Evolutionary conservation across 2,888 invertebrate species (phyloP).

Genomic region (Heliothis peltigera): DNA sequence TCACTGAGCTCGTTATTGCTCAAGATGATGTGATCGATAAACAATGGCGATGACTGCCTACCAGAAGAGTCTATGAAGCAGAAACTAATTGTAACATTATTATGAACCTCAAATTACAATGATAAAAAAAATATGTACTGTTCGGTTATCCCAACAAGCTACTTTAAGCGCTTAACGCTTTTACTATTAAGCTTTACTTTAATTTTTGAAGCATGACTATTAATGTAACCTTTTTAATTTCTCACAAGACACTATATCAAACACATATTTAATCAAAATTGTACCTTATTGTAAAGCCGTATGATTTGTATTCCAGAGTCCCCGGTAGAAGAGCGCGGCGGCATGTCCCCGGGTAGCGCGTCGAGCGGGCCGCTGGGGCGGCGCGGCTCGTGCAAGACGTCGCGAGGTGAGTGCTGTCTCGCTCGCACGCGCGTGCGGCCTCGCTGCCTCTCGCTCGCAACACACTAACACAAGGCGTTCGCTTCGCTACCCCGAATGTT

Average conservation of each 20-base stretch:
- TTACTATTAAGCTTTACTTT: conserved; percentile 23
- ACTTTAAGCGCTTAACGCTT: conserved; percentile 50
- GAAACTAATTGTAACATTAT: too few species aligned
- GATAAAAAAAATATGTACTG: too few species aligned
- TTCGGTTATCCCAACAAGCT: conserved; percentile 30
- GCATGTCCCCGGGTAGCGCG: conserved; percentile 92
- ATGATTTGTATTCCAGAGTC: conserved; percentile 87
- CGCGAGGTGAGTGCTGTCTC: conserved; percentile 92
- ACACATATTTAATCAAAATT: conserved; percentile 10
- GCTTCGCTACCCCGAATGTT: conserved; percentile 65
- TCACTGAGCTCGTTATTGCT: too few species aligned
- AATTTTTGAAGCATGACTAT: conserved; percentile 46
- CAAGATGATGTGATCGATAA: too few species aligned
- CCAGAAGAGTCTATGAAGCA: too few species aligned
- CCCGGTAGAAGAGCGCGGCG: conserved; percentile 93
- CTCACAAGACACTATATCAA: conserved; percentile 17
- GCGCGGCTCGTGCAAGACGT: conserved; percentile 96
- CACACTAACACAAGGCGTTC: conserved; percentile 66
- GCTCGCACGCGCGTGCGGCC: conserved; percentile 46
- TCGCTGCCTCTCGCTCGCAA: conserved; percentile 58
- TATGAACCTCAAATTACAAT: too few species aligned
- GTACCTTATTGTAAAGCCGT: conserved; percentile 1
- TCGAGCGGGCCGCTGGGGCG: conserved; percentile 93
- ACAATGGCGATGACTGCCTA: too few species aligned
- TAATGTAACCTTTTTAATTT: conserved; percentile 42